Base-by-base conservation (phyloP, 2,113 vertebrate species). In the Hypomesus transpacificus region DNA sequence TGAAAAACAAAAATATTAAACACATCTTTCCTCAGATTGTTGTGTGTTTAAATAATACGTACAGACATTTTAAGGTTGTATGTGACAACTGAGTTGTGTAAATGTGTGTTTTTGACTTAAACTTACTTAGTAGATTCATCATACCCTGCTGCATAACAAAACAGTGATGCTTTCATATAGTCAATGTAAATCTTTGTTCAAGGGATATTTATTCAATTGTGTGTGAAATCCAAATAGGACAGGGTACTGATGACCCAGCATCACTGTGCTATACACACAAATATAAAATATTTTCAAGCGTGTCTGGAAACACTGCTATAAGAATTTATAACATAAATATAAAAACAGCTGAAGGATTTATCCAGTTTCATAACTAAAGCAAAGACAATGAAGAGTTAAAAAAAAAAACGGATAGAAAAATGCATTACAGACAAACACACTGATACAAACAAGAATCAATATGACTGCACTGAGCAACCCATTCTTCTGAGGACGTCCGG, bases 1-100 rank as follows among this genome's bases (percentile, higher is more conserved):
- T 90, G 79, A 86, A 87, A 17, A 53, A 70, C 66, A 88, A 87
- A 89, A 89, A 91, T 6, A 46, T 46, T 46, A 46, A 46, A 46
- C 28, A 28, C 72, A 78, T 84, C 72, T 87, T 87, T 85, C 76
- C 82, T 84, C 77, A 76, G 57, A 80, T 28, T 61, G 51, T 26
- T 52, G 2, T 46, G 21, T 53, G 57, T 64, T 59, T 3, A n/a
- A 28, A 65, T 4, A n/a, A 46, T 20, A 39, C 1, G 14, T 65
- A 3, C 54, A 3, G 6, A 20, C 54, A 18, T n/a, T 56, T 1
- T 8, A 56, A 56, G 54, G n/a, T 18, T 56, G 54, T 18, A 5
- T 5, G 7, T 56, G 16, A 56, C 4, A 1, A 56, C 16, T 56
- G 54, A 20, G 54, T 16, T 3, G 14, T 46, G 24, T 26, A 26